Evolutionary conservation across 2,113 vertebrate species (phyloP), one percentile per base, ranked within the genome.

Genomic region (Cyprinodon variegatus): DNA sequence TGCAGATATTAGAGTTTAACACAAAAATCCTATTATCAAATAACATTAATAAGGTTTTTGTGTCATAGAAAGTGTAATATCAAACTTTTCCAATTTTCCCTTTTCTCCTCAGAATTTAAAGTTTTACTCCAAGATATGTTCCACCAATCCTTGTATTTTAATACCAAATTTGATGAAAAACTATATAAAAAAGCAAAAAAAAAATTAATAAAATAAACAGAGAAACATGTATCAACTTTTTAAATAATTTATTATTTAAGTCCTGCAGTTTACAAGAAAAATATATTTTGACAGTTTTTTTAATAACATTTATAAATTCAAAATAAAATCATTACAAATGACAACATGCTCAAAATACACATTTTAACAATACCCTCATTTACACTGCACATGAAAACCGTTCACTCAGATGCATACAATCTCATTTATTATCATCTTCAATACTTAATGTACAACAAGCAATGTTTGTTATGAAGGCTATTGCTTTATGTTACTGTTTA

Each of bases 161-260:
- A 9, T 45, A 2, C 43, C n/a, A 11, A 60, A 7, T n/a, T 38
- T 39, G 4, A 22, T 22, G 8, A 22, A 2, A 4, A 1, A 36
- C 43, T 5, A 17, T 7, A 36, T 3, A 8, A 39, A 2, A 60
- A 29, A 59, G 3, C n/a, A 48, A n/a, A 11, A n/a, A 0, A 57
- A 4, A 29, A 39, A 76, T 68, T 89, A 84, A 83, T 78, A 88
- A 85, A 29, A 29, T 29, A 29, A 29, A 29, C 29, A 82, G 82
- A 85, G 72, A 75, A n/a, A 37, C 59, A 67, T 71, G 75, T 67
- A 70, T 20, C 36, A 39, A 20, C 62, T 40, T 11, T n/a, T 80
- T 43, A 61, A 20, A 76, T 22, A 59, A 20, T 13, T 59, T 37
- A 91, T 91, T 78, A 86, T 79, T 90, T 20, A 87, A 75, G 77